Evolutionary conservation across 2,888 invertebrate species (phyloP).

Genomic region (Nymphalis polychloros): DNA sequence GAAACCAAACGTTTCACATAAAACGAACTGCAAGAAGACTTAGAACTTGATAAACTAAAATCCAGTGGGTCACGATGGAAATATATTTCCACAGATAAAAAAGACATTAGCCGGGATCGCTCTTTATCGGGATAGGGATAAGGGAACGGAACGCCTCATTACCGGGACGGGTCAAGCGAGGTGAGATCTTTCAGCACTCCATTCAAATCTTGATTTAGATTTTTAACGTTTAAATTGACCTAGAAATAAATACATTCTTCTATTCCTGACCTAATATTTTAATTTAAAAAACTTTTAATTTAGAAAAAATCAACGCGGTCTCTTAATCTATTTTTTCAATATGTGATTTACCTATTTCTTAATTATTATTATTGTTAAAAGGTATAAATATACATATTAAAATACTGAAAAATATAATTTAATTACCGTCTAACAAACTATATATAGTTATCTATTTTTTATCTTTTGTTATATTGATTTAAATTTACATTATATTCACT

Average conservation of each 20-base stretch:
- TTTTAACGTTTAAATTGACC: constrained; percentile 22
- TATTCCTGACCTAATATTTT: not conserved
- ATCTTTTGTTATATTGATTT: too few relatives aligned
- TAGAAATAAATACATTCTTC: constrained; percentile 15
- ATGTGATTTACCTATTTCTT: too few relatives aligned
- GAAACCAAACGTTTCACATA: constrained; percentile 14
- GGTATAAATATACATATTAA: too few relatives aligned
- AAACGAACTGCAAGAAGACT: constrained; percentile 12
- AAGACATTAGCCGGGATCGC: constrained; percentile 38
- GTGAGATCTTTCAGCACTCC: constrained; percentile 21
- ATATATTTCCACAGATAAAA: constrained; percentile 38
- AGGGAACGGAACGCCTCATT: constrained; percentile 35
- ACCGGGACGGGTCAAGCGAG: constrained; percentile 29
- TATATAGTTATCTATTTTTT: too few relatives aligned
- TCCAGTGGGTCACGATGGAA: constrained; percentile 13
- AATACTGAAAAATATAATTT: too few relatives aligned
- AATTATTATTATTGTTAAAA: too few relatives aligned
- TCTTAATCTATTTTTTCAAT: too few relatives aligned
- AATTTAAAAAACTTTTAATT: too few relatives aligned
- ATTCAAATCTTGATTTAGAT: constrained; percentile 28
- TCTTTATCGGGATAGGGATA: constrained; percentile 26
- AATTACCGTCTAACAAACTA: too few relatives aligned
- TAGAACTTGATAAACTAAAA: constrained; percentile 23
- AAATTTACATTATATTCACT: too few relatives aligned
- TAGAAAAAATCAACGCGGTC: too few relatives aligned